Percentiles rank a stretch among this genome's conserved stretches.
These are phyloP conservation scores for Dasypogon diadema DNA, from an alignment of 2,888 invertebrate species.

Conservation along the genomic window DNA sequence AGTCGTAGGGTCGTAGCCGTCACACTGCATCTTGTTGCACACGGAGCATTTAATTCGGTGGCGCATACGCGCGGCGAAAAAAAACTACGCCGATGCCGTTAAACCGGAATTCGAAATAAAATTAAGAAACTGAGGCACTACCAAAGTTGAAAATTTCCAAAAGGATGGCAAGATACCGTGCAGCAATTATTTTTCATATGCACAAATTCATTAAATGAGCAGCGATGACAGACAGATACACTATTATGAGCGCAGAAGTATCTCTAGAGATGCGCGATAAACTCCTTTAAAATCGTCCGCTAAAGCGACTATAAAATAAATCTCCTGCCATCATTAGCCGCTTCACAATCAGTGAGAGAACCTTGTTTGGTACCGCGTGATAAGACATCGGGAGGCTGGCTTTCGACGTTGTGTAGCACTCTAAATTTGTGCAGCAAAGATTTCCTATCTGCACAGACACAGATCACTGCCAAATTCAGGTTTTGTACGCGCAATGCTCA, in stretches of 20 bases:
- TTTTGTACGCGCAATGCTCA: not conserved
- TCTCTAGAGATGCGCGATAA: slow-evolving; percentile 39
- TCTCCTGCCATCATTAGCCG: slow-evolving; percentile 23
- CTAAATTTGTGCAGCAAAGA: slow-evolving; percentile 8
- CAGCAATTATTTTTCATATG: slow-evolving; percentile 49
- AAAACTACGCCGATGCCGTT: slow-evolving; percentile 15
- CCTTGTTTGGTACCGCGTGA: slow-evolving; percentile 41
- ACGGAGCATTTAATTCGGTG: slow-evolving; percentile 49
- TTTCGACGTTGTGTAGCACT: not conserved
- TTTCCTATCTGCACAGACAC: not conserved
- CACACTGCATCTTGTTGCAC: slow-evolving; percentile 23
- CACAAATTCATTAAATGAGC: slow-evolving; percentile 42
- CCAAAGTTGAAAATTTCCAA: not conserved
- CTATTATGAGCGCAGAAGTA: slow-evolving; percentile 41
- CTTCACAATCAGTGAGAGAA: slow-evolving; percentile 42
- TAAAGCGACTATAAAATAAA: slow-evolving; percentile 37
- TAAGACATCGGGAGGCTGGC: not conserved
- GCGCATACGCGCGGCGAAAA: slow-evolving; percentile 11
- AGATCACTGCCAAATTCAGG: slow-evolving; percentile 29
- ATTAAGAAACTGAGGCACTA: slow-evolving; percentile 24
- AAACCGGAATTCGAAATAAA: slow-evolving; percentile 48
- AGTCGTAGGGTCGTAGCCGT: not conserved
- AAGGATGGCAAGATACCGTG: not conserved
- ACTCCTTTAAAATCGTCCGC: slow-evolving; percentile 27
- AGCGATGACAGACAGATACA: slow-evolving; percentile 49